Evolutionary conservation across 2,888 invertebrate genomes (phyloP).

Genomic region (Cinara cedri): DNA sequence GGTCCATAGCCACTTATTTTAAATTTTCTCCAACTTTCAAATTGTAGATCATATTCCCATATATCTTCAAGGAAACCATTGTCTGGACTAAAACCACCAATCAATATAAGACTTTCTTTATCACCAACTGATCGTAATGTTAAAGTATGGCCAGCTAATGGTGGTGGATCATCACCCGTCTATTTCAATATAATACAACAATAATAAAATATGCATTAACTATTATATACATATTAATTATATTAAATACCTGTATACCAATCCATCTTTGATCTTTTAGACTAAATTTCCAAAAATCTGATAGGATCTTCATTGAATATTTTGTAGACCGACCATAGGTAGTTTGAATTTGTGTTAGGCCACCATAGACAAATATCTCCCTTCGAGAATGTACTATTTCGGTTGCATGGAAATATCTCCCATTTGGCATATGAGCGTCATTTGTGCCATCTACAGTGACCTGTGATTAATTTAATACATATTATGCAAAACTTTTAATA

Average conservation of each 20-base stretch:
- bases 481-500: background rate
- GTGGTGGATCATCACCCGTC: slow-evolving; percentile 66
- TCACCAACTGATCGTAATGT: slow-evolving; percentile 78
- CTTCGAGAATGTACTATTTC: slow-evolving; percentile 84
- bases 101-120: slow-evolving; percentile 75
- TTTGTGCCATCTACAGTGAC: slow-evolving; percentile 85
- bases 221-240: background rate
- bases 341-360: slow-evolving; percentile 70
- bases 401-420: slow-evolving; percentile 89
- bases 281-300: slow-evolving; percentile 92
- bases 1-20: slow-evolving; percentile 77
- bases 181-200: slow-evolving; percentile 14
- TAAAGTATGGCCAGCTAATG: slow-evolving; percentile 88
- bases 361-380: slow-evolving; percentile 88
- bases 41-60: slow-evolving; percentile 82
- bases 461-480: slow-evolving; percentile 58
- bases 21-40: slow-evolving; percentile 75
- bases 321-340: slow-evolving; percentile 65
- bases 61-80: slow-evolving; percentile 76
- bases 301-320: slow-evolving; percentile 65
- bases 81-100: slow-evolving; percentile 84
- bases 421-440: slow-evolving; percentile 84
- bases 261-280: slow-evolving; percentile 84
- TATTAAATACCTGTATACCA: slow-evolving; percentile 67
- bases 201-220: background rate